Evolutionary conservation across 2,113 vertebrate genomes (phyloP).

Genomic region (Chroicocephalus ridibundus): DNA sequence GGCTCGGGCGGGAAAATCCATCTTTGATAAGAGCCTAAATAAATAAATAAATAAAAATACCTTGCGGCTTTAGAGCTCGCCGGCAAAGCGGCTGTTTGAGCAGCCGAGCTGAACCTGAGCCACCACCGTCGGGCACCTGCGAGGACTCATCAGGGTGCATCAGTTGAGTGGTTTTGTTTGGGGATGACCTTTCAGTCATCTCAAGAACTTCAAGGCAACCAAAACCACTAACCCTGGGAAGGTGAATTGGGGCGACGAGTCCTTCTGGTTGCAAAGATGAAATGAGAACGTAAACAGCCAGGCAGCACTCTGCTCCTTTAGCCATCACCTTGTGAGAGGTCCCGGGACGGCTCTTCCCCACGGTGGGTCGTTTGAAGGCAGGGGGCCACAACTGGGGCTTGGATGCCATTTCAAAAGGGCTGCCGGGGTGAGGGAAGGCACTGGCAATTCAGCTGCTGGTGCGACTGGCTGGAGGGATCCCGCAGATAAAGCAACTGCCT

Average conservation of each 20-base stretch:
- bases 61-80: neutral
- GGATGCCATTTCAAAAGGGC: neutral
- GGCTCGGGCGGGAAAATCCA: neutral
- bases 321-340: neutral
- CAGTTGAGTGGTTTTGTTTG: neutral
- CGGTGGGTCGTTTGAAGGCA: neutral
- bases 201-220: neutral
- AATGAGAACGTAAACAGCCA: neutral
- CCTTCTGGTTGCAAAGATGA: neutral
- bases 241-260: neutral
- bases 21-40: slow-evolving; percentile 33
- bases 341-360: neutral
- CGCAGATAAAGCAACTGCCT: neutral
- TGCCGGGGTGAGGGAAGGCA: neutral
- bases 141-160: accelerated
- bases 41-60: neutral
- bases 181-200: neutral
- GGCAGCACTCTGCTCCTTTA: neutral
- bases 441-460: neutral
- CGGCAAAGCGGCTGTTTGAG: neutral
- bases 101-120: neutral
- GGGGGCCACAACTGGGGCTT: neutral
- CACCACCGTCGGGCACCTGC: neutral
- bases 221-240: neutral
- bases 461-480: neutral